Base-by-base conservation (phyloP, 2,888 invertebrate genomes). In the Hymenopus coronatus region DNA sequence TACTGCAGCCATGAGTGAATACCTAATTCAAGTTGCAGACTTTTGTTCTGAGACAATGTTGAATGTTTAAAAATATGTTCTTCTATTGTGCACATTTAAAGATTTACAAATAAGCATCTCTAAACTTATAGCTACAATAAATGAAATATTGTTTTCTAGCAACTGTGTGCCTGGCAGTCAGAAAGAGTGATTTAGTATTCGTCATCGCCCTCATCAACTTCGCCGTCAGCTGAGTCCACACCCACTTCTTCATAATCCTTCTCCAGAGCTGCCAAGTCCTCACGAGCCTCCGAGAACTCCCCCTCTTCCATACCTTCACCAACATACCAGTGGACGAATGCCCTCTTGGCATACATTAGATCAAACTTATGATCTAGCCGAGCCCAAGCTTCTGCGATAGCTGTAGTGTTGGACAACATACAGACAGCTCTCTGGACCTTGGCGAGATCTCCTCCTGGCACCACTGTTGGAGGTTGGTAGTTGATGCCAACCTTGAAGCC, bases 171-270 rank as follows among this genome's bases (percentile, higher is more conserved):
- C 40, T 40, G 40, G 9, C 12, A 40, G 12, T 40, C 12, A 40
- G 12, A 40, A 40, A 40, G 40, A 40, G 40, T 40, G 9, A 12
- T 0, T 95, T 96, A 96, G 93, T 96, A 96, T 94, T 97, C 97
- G 92, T 97, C 97, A 91, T 96, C 93, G 28, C 92, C 93, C 90
- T 94, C 94, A 83, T 93, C 93, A 20, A 85, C 46, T 91, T 94
- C 94, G 81, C 94, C 94, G 88, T 94, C 94, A 85, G 93, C 93
- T 28, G 94, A 94, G 91, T 97, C 97, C 2, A 96, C 95, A 27
- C 96, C 96, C 87, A 97, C 96, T 92, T 97, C 97, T 91, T 97
- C 96, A 92, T 97, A 97, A 92, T 97, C 97, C 92, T 97, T 96
- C 93, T 97, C 97, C 0, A 97, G 94, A 0, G 97, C 97, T 0